A percentile compares a stretch with the other conserved stretches of the same genome.
These are phyloP conservation scores for Syngnathus scovelli DNA, from an alignment of 2,113 vertebrate genomes.

Conservation along the genomic window DNA sequence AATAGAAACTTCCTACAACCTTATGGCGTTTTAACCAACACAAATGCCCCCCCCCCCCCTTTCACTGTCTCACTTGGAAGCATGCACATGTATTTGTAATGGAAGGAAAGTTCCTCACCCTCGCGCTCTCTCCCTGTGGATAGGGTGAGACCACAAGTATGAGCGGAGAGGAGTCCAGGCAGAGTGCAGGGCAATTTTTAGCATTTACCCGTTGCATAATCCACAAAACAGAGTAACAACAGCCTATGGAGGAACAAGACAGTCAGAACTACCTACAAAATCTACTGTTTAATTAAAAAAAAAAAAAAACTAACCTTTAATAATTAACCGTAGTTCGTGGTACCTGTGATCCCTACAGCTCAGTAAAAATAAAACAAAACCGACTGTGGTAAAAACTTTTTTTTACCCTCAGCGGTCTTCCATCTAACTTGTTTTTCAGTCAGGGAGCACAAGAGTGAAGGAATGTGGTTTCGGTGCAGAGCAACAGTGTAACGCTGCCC, in stretches of 20 bases:
- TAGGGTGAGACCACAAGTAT: constrained; percentile 54
- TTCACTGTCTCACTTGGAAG: constrained; percentile 34
- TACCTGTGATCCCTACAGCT: neutral
- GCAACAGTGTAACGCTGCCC: constrained; percentile 61
- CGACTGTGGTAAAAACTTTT: constrained; percentile 16
- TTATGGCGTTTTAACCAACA: constrained; percentile 11
- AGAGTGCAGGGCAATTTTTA: constrained; percentile 54
- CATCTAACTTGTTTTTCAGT: constrained; percentile 24
- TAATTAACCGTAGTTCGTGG: neutral
- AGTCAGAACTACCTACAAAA: constrained; percentile 15
- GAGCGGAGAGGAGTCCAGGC: constrained; percentile 53
- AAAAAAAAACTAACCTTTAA: neutral
- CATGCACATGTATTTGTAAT: constrained; percentile 55
- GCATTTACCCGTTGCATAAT: constrained; percentile 59
- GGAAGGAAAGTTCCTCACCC: constrained; percentile 48
- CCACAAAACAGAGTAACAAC: constrained; percentile 28
- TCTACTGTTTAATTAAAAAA: too few relatives aligned
- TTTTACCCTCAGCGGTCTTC: neutral
- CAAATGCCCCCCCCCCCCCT: constrained; percentile 7
- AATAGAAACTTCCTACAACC: neutral
- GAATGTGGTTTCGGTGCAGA: constrained; percentile 44
- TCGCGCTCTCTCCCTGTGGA: constrained; percentile 33
- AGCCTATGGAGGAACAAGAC: constrained; percentile 9
- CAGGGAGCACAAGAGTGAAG: constrained; percentile 43
- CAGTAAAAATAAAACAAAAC: neutral